A percentile compares a stretch with the other conserved stretches of the same genome.
These are phyloP conservation scores for Lates japonicus DNA, from an alignment of 2,797 vertebrate species.

Conservation along the genomic window DNA sequence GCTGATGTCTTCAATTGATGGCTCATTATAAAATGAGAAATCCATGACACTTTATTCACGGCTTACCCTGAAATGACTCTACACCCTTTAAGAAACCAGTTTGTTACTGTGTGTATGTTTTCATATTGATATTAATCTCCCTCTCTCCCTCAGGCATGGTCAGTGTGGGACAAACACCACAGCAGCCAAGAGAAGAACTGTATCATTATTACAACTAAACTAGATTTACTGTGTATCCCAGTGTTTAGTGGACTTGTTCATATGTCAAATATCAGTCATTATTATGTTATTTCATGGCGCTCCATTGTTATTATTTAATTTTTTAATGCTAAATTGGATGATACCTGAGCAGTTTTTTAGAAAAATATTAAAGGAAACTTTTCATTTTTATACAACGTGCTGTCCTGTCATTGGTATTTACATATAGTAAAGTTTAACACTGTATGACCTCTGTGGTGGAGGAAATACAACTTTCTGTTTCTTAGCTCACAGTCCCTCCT, in stretches of 20 bases:
- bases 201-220: not conserved
- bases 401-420: not conserved
- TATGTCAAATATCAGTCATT: too few relatives aligned
- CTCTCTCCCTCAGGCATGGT: conserved; percentile 5
- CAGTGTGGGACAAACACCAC: not conserved
- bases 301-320: not conserved
- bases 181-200: conserved; percentile 8
- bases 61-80: not conserved
- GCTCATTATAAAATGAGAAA: not conserved
- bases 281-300: not conserved
- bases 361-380: not conserved
- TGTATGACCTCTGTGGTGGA: not conserved
- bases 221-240: not conserved
- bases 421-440: not conserved
- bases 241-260: not conserved
- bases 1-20: not conserved
- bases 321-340: not conserved
- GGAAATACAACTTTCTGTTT: conserved; percentile 1
- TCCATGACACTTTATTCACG: not conserved
- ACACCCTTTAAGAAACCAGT: not conserved
- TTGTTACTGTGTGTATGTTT: not conserved
- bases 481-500: not conserved
- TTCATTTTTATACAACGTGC: not conserved
- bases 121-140: not conserved
- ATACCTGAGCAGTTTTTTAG: not conserved